A percentile compares a stretch with the other conserved stretches of the same genome.
Conservation (phyloP, 2,888 invertebrate species). For the Amaurobius ferox region DNA sequence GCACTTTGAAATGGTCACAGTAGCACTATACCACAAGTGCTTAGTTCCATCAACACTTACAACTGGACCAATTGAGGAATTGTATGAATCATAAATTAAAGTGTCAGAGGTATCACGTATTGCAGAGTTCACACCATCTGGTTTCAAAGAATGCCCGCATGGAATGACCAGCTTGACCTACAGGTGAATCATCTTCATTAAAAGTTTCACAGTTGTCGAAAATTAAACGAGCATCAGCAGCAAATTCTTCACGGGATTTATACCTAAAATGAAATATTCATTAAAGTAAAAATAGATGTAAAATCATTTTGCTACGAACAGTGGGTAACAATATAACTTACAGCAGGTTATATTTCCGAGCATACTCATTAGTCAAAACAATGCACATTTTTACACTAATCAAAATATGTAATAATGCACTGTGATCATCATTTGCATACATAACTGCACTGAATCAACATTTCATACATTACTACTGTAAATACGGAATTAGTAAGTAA, state of each 20-base stretch:
- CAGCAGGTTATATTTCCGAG: too few species aligned
- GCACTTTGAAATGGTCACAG: constrained; percentile 64
- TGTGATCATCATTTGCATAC: too few species aligned
- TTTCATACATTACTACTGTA: too few species aligned
- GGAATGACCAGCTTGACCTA: constrained; percentile 95
- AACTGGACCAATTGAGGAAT: constrained; percentile 22
- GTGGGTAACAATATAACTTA: too few species aligned
- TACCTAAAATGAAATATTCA: constrained; percentile 85
- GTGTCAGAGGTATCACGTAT: constrained; percentile 55
- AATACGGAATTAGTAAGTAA: too few species aligned
- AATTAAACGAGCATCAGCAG: constrained; percentile 92
- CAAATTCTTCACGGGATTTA: constrained; percentile 94
- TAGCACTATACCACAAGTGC: constrained; percentile 19
- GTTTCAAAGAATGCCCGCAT: constrained; percentile 95
- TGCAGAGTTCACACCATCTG: constrained; percentile 85
- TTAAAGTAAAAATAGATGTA: too few species aligned
- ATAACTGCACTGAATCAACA: too few species aligned
- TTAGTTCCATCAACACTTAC: background rate
- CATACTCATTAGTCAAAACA: too few species aligned
- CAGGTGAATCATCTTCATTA: constrained; percentile 98
- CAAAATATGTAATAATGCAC: too few species aligned
- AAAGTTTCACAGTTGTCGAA: constrained; percentile 98
- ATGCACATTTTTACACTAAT: too few species aligned
- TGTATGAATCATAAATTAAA: constrained; percentile 10
- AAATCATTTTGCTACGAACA: too few species aligned